phyloP scores from a whole-genome alignment of 1,140 invertebrate species.

The Drosophila yakuba region DNA sequence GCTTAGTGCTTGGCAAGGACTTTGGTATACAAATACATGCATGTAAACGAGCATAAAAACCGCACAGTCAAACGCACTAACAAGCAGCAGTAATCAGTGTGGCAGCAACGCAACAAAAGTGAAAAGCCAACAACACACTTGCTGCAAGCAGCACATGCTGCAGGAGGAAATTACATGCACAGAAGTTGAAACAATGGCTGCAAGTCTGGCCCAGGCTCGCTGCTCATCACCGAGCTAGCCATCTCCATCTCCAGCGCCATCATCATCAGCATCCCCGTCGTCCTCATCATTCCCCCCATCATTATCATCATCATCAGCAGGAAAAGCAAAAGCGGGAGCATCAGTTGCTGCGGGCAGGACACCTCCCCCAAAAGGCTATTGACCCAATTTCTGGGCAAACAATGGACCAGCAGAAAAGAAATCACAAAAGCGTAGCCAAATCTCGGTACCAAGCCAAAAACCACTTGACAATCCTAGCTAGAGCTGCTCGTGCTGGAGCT shows the following conservation, averaged over 20 bases:
- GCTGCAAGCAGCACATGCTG: constrained; percentile 22
- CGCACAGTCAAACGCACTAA: constrained; percentile 78
- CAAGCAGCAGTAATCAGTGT: constrained; percentile 76
- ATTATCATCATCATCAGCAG: constrained; percentile 31
- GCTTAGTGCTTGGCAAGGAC: constrained; percentile 15
- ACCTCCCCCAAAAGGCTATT: constrained; percentile 48
- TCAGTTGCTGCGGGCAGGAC: constrained; percentile 18
- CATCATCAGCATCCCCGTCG: constrained; percentile 13
- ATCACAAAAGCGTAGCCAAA: constrained; percentile 49
- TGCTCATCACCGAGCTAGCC: constrained; percentile 48
- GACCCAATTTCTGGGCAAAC: constrained; percentile 75
- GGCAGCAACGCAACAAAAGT: constrained; percentile 51
- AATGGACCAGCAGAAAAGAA: constrained; percentile 62
- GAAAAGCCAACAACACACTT: constrained; percentile 20
- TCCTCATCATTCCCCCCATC: constrained; percentile 20
- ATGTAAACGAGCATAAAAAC: constrained; percentile 73
- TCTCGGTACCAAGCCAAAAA: constrained; percentile 55
- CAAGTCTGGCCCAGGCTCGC: constrained; percentile 43
- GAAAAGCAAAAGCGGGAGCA: constrained; percentile 12
- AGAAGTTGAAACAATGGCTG: constrained; percentile 72
- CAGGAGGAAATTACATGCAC: constrained; percentile 72
- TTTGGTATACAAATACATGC: constrained; percentile 47
- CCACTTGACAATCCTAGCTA: constrained; percentile 65
- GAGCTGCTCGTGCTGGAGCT: constrained; percentile 8
- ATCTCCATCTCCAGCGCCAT: constrained; percentile 18